phyloP scores from a whole-genome alignment of 2,888 invertebrate genomes.

The Phytoseiulus persimilis region DNA sequence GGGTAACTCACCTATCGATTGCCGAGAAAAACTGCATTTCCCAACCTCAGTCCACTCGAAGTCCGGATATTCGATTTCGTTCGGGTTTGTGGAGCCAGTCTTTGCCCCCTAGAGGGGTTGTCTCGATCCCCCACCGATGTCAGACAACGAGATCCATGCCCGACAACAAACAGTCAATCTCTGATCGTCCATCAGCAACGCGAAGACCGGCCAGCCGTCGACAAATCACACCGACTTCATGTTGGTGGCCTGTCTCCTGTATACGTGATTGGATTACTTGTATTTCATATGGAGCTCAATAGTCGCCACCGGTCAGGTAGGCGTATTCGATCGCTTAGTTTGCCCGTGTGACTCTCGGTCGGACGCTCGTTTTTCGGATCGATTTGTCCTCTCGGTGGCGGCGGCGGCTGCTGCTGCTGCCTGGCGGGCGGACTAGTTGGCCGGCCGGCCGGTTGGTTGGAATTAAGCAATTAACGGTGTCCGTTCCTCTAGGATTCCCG shows the following conservation, averaged over 20 bases:
- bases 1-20: too few relatives aligned
- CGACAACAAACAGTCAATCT: neutral
- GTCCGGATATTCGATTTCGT: too few relatives aligned
- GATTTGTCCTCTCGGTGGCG: neutral
- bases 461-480: neutral
- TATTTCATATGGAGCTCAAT: slow-evolving; percentile 5
- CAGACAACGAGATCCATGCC: neutral
- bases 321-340: neutral
- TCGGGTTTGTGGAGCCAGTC: too few relatives aligned
- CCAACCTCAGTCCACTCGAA: too few relatives aligned
- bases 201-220: neutral
- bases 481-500: neutral
- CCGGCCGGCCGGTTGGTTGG: neutral
- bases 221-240: neutral
- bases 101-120: neutral
- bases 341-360: neutral
- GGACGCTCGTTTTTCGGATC: neutral
- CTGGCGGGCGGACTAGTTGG: neutral
- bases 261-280: slow-evolving; percentile 5
- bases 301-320: neutral
- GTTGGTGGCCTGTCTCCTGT: neutral
- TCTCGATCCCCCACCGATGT: neutral
- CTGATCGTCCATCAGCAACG: neutral
- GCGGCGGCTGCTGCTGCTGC: neutral
- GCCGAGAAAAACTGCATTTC: too few relatives aligned